Percentiles rank a stretch among this genome's conserved stretches.
Evolutionary conservation across 2,797 vertebrate species (phyloP).

Genomic region (Ambastaia sidthimunki): DNA sequence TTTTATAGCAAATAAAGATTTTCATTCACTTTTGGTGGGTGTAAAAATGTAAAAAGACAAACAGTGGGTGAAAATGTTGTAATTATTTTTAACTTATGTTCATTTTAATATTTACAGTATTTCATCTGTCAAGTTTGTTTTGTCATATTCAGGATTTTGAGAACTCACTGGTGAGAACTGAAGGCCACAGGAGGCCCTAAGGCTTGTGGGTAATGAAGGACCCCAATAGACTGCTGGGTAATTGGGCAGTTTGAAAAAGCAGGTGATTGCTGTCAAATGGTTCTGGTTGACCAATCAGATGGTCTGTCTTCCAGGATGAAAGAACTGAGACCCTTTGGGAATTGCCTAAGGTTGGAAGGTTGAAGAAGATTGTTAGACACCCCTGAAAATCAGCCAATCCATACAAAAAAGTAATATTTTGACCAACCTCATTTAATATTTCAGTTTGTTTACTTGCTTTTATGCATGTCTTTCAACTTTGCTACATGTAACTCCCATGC

Average conservation of each 20-base stretch:
- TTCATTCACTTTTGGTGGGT: not conserved
- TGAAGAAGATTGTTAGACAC: conserved; percentile 61
- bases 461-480: not conserved
- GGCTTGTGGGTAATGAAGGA: conserved; percentile 77
- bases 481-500: not conserved
- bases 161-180: too few relatives aligned
- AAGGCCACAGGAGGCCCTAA: conserved; percentile 66
- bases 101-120: conserved; percentile 50
- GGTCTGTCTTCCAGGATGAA: conserved; percentile 65
- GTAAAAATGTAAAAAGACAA: not conserved
- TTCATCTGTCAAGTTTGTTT: not conserved
- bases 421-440: not conserved
- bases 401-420: conserved; percentile 40
- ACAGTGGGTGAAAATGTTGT: not conserved
- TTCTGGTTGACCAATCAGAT: conserved; percentile 79
- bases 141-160: conserved; percentile 24
- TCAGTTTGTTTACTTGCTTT: conserved; percentile 41
- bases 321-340: conserved; percentile 65
- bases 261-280: conserved; percentile 75
- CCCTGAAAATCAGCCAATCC: conserved; percentile 65
- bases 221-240: conserved; percentile 74
- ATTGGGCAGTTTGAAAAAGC: conserved; percentile 76
- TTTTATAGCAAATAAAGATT: not conserved
- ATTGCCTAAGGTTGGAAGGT: conserved; percentile 41
- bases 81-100: conserved; percentile 12